Evolutionary conservation across 2,888 invertebrate species (phyloP).

Genomic region (Drosophila ezoana): DNA sequence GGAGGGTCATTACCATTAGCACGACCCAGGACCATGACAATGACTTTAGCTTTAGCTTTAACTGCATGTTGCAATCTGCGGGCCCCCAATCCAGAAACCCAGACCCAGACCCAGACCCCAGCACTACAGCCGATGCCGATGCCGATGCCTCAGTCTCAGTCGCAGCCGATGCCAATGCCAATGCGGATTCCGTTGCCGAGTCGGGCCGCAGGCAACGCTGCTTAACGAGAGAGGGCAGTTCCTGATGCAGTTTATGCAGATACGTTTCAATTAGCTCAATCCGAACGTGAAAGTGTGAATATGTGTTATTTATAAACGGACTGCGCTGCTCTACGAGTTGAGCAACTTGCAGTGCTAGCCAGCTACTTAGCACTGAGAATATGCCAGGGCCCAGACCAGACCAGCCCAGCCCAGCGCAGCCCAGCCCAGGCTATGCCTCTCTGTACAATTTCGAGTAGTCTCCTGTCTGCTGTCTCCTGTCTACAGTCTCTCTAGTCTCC

Average conservation of each 20-base stretch:
- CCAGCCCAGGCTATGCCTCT: constrained; percentile 4
- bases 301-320: constrained; percentile 69
- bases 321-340: constrained; percentile 3
- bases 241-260: constrained; percentile 72
- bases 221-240: constrained; percentile 58
- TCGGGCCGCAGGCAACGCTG: constrained; percentile 38
- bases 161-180: constrained; percentile 15
- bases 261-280: constrained; percentile 81
- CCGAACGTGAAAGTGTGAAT: constrained; percentile 77
- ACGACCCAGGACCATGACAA: constrained; percentile 74
- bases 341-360: constrained; percentile 11
- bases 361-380: constrained; percentile 24
- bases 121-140: constrained; percentile 9
- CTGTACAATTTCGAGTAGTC: constrained; percentile 8
- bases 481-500: constrained; percentile 26
- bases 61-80: constrained; percentile 40
- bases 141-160: constrained; percentile 7
- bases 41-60: constrained; percentile 54
- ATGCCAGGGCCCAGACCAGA: not conserved
- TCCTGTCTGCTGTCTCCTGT: constrained; percentile 23
- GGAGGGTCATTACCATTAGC: constrained; percentile 54
- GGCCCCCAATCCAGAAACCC: constrained; percentile 14
- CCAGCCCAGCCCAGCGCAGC: constrained; percentile 2
- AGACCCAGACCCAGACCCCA: constrained; percentile 3
- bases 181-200: constrained; percentile 19